phyloP scores from a whole-genome alignment of 2,797 vertebrate species.

The Silurus aristotelis region DNA sequence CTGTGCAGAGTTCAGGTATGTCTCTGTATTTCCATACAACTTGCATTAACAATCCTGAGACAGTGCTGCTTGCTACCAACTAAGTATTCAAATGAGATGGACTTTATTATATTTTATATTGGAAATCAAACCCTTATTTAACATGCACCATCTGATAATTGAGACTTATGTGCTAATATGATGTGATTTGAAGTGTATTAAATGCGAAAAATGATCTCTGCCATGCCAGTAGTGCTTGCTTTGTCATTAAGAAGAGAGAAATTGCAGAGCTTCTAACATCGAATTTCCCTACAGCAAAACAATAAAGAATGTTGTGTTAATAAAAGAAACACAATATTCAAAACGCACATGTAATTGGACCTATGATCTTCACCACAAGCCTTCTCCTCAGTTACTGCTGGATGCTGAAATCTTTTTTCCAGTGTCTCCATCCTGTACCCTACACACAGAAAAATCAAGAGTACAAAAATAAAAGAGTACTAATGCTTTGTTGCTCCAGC shows the following conservation, averaged over 20 bases:
- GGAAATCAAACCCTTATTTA: background rate
- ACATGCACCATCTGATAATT: background rate
- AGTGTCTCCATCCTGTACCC: constrained; percentile 19
- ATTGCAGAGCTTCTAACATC: constrained; percentile 11
- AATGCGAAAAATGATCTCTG: background rate
- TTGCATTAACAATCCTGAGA: background rate
- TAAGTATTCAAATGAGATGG: background rate
- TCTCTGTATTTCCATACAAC: background rate
- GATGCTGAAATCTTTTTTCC: constrained; percentile 30
- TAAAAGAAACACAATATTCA: constrained; percentile 34
- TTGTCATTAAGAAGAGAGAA: constrained; percentile 10
- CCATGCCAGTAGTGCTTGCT: background rate
- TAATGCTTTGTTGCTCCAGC: no score
- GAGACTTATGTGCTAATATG: background rate
- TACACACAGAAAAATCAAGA: background rate
- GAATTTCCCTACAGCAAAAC: constrained; percentile 28
- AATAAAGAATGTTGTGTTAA: constrained; percentile 14
- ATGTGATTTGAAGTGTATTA: background rate
- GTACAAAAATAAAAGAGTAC: no score
- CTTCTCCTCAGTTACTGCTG: constrained; percentile 25
- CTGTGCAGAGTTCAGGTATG: constrained; percentile 61
- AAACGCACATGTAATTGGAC: constrained; percentile 44
- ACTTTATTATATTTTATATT: background rate
- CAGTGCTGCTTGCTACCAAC: background rate
- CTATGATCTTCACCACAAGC: constrained; percentile 39